Evolutionary conservation across 2,113 vertebrate genomes (phyloP), one percentile per base, ranked within the genome.

Genomic region (Gobio gobio): DNA sequence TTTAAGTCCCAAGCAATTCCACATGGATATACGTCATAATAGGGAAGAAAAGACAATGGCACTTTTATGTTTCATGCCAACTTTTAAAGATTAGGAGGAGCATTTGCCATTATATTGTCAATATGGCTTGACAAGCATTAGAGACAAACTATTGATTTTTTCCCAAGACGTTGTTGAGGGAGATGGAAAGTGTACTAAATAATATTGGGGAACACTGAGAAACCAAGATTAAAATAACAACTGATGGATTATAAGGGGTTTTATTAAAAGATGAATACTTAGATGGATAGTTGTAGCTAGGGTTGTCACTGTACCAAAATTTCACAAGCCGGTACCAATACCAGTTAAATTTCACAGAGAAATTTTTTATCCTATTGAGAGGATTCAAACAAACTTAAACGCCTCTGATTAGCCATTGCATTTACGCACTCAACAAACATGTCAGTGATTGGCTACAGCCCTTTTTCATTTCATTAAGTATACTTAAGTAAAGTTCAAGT

Each of bases 141-240:
- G 24, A 61, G 36, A 40, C 18, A 78, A 58, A 45, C 22, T n/a
- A 86, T 83, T 49, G 78, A 82, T 86, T 81, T 47, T 83, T 51
- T 29, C 29, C 54, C 47, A 78, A 68, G 78, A 68, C 83, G 68
- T 22, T 24, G 18, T 29, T 58, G 26, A 40, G 64, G 72, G n/a
- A 64, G 24, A 81, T 33, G 40, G n/a, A 72, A 26, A 45, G 43
- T 29, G 61, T 49, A 51, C 40, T 82, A 43, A 77, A 86, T 85
- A 79, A 86, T 63, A 22, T 24, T 75, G 78, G 16, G 18, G 73
- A 82, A 70, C 70, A 68, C 61, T 81, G 43, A 49, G 77, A 82
- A 59, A 45, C 29, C 72, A 75, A 74, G 63, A 86, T 59, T 18
- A 86, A 43, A 18, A 75, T 36, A 79, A 54, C 76, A 78, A 61